phyloP scores from a whole-genome alignment of 2,113 vertebrate genomes.

The Laticauda laticaudata region DNA sequence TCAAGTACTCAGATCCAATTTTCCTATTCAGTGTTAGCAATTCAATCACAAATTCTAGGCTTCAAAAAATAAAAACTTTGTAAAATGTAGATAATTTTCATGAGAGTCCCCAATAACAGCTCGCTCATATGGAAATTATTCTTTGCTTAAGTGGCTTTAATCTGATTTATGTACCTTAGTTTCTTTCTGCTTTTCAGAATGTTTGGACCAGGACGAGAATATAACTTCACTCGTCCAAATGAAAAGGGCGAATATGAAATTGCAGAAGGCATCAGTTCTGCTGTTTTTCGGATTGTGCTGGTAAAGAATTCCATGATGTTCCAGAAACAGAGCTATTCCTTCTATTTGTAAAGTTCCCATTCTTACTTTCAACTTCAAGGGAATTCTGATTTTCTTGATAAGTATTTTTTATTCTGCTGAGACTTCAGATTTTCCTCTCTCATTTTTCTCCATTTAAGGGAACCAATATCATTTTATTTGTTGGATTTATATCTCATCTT shows the following conservation, averaged over 20 bases:
- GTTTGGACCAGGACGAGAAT: conserved; percentile 81
- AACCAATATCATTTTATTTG: background rate
- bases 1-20: background rate
- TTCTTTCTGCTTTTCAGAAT: conserved; percentile 68
- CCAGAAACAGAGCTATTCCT: background rate
- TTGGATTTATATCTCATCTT: background rate
- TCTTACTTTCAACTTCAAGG: conserved; percentile 27
- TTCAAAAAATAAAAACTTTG: background rate
- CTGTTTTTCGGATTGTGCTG: conserved; percentile 80
- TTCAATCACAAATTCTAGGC: background rate
- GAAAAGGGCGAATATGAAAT: conserved; percentile 82
- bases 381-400: background rate
- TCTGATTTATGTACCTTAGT: background rate
- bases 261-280: conserved; percentile 76
- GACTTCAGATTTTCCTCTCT: background rate
- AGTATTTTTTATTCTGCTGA: background rate
- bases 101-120: background rate
- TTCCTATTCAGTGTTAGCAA: background rate
- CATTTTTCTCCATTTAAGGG: background rate
- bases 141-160: background rate
- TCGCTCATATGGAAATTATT: background rate
- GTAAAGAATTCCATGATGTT: conserved; percentile 55
- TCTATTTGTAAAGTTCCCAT: background rate
- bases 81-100: background rate
- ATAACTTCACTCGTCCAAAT: conserved; percentile 79